Conservation (phyloP, 2,888 invertebrate species). For the Chloroclystis v-ata region DNA sequence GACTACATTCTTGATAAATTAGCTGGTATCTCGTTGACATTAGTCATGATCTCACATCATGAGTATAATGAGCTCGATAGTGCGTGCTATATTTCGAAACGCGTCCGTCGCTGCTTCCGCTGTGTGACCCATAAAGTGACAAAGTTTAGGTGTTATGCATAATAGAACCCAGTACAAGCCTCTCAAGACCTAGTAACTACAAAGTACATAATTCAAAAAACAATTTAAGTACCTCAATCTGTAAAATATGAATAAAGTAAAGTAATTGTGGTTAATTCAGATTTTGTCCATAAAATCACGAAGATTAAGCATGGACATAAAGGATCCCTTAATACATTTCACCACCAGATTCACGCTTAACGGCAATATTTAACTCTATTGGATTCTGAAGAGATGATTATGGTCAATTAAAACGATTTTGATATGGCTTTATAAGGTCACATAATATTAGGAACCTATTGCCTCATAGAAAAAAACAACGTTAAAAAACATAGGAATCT, state of each 20-base stretch:
- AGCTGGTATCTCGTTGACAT: constrained; percentile 45
- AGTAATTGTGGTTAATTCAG: no score
- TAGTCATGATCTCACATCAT: constrained; percentile 50
- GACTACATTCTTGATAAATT: constrained; percentile 36
- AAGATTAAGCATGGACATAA: no score
- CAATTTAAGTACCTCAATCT: neutral
- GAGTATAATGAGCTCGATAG: constrained; percentile 62
- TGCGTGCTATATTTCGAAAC: constrained; percentile 68
- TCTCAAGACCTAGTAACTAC: no score
- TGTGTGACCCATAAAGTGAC: constrained; percentile 56
- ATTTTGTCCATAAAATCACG: no score
- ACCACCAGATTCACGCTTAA: neutral
- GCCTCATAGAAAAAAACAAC: constrained; percentile 17
- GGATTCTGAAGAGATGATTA: no score
- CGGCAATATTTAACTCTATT: neutral
- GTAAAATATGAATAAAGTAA: neutral
- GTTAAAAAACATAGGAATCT: constrained; percentile 39
- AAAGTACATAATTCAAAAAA: no score
- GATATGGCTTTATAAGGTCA: no score
- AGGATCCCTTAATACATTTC: no score
- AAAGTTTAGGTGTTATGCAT: constrained; percentile 37
- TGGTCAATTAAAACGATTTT: no score
- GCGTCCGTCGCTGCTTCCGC: constrained; percentile 66
- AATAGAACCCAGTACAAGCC: constrained; percentile 5
- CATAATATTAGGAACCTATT: constrained; percentile 7